Conservation (phyloP, 2,113 vertebrate genomes). For the Neodontobutis hainanensis region DNA sequence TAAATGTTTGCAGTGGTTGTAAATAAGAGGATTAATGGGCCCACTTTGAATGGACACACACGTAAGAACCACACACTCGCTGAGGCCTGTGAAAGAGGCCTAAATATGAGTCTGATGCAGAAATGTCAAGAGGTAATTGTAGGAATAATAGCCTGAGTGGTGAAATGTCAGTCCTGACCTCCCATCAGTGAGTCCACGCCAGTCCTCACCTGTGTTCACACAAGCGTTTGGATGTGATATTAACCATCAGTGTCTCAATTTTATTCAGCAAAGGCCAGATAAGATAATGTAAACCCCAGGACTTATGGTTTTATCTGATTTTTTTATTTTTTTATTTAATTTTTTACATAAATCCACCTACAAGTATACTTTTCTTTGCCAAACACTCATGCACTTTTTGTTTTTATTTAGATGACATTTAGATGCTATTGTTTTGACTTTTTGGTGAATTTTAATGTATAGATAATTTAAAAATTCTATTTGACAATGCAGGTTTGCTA, state of each 20-base stretch:
- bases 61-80: slow-evolving; percentile 7
- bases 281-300: background rate
- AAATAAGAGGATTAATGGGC: slow-evolving; percentile 63
- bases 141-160: slow-evolving; percentile 54
- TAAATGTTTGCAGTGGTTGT: slow-evolving; percentile 59
- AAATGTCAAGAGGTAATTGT: slow-evolving; percentile 73
- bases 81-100: slow-evolving; percentile 31
- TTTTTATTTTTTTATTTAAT: too few relatives aligned
- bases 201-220: slow-evolving; percentile 31
- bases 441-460: too few relatives aligned
- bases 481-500: too few relatives aligned
- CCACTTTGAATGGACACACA: slow-evolving; percentile 29
- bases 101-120: slow-evolving; percentile 53
- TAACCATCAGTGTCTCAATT: slow-evolving; percentile 31
- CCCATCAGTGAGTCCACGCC: slow-evolving; percentile 36
- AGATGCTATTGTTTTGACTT: too few relatives aligned
- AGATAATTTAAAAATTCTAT: too few relatives aligned
- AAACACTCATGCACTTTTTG: too few relatives aligned
- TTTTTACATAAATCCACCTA: too few relatives aligned
- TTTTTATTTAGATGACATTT: too few relatives aligned
- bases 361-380: too few relatives aligned
- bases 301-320: background rate
- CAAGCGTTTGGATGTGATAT: slow-evolving; percentile 6
- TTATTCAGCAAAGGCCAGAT: slow-evolving; percentile 1
- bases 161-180: slow-evolving; percentile 60